phyloP scores from a whole-genome alignment of 2,797 vertebrate genomes.

The Hozukius guyotensis region DNA sequence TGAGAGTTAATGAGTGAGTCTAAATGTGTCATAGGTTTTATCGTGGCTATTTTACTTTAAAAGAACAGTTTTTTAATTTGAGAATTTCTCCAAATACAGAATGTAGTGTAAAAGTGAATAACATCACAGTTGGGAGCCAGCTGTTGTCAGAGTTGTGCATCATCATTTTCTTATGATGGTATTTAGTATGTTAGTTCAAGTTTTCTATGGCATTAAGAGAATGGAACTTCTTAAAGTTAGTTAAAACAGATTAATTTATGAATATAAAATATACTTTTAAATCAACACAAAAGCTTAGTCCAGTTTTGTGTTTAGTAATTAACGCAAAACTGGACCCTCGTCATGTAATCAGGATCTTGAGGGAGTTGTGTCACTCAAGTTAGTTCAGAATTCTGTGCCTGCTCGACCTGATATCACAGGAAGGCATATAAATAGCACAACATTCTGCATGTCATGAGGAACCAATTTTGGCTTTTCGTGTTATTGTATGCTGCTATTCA shows the following conservation, averaged over 20 bases:
- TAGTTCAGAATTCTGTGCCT: too few relatives aligned
- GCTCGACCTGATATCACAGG: too few relatives aligned
- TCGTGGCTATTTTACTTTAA: constrained; percentile 41
- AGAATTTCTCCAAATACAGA: constrained; percentile 15
- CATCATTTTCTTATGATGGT: background rate
- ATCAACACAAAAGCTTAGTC: background rate
- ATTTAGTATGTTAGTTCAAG: constrained; percentile 21
- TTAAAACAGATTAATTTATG: background rate
- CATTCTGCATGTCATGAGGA: too few relatives aligned
- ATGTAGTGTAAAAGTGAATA: background rate
- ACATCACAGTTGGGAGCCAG: background rate
- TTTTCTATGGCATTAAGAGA: constrained; percentile 27
- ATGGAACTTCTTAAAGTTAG: too few relatives aligned
- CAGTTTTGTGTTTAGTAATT: background rate
- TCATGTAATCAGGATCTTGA: too few relatives aligned
- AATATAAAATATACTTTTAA: background rate
- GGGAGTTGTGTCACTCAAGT: too few relatives aligned
- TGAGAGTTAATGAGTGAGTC: constrained; percentile 54
- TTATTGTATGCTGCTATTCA: too few relatives aligned
- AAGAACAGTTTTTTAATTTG: constrained; percentile 45
- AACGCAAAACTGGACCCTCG: too few relatives aligned
- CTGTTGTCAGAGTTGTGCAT: background rate
- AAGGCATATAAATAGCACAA: too few relatives aligned
- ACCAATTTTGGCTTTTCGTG: too few relatives aligned
- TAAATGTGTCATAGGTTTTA: constrained; percentile 50